Conservation (phyloP, 1,140 invertebrate species). For the Rhopalosiphum padi region DNA sequence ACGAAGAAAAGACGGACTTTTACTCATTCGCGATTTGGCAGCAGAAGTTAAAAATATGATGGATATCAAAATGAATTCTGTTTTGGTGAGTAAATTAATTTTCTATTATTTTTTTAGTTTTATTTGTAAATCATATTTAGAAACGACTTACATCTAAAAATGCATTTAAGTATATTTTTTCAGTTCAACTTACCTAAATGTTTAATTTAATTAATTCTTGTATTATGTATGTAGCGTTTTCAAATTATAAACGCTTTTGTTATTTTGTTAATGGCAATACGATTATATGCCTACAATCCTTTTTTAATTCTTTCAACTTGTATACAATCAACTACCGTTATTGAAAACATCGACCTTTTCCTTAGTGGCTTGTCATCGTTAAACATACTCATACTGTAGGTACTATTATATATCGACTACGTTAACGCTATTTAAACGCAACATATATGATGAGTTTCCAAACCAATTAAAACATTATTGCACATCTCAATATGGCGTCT, state of each 20-base stretch:
- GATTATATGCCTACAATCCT: too few species aligned
- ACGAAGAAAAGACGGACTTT: conserved; percentile 79
- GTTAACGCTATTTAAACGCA: not conserved
- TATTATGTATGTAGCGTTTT: not conserved
- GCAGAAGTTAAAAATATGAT: conserved; percentile 87
- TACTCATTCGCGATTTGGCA: conserved; percentile 82
- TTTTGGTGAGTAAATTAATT: conserved; percentile 74
- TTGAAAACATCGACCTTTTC: not conserved
- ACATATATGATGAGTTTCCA: not conserved
- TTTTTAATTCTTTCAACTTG: not conserved
- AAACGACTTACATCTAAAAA: not conserved
- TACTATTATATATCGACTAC: not conserved
- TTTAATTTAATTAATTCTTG: not conserved
- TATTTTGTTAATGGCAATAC: not conserved
- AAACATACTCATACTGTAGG: not conserved
- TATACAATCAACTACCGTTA: not conserved
- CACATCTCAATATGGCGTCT: not conserved
- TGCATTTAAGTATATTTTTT: not conserved
- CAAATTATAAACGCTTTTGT: not conserved
- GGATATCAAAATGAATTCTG: conserved; percentile 88
- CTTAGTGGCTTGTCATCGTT: not conserved
- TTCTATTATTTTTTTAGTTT: not conserved
- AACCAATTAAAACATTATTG: not conserved
- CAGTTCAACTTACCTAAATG: not conserved
- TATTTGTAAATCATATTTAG: not conserved